A percentile compares a stretch with the other conserved stretches of the same genome.
Conservation (phyloP, 2,888 invertebrate genomes). For the Scaptomyza tumidula region DNA sequence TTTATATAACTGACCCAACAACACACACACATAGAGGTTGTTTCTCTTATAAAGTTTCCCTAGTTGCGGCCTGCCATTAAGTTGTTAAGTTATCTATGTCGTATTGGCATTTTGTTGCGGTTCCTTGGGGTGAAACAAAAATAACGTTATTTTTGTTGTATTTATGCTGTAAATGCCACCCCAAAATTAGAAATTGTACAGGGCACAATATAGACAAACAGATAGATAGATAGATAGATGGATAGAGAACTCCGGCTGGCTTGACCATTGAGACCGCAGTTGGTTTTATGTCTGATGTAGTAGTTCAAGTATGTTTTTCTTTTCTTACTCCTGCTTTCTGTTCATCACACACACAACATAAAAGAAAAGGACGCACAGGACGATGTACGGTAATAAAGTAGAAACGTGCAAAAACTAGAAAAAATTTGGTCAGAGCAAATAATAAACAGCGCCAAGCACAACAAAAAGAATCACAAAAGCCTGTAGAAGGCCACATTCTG, state of each 20-base stretch:
- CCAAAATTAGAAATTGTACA: conserved; percentile 72
- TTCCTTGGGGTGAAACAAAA: conserved; percentile 54
- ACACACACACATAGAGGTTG: neutral
- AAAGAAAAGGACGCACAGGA: conserved; percentile 17
- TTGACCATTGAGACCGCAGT: conserved; percentile 58
- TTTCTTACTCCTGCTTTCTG: neutral
- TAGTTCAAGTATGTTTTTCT: conserved; percentile 33
- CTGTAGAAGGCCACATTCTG: conserved; percentile 10
- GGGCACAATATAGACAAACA: conserved; percentile 12
- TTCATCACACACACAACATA: conserved; percentile 62
- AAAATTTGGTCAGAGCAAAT: conserved; percentile 71
- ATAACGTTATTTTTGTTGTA: conserved; percentile 73
- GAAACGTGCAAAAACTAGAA: conserved; percentile 79
- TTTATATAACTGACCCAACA: conserved; percentile 40
- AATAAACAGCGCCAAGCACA: conserved; percentile 67
- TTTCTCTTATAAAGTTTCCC: conserved; percentile 51
- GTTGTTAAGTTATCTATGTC: conserved; percentile 78
- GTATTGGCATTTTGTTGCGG: conserved; percentile 71
- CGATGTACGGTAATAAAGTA: conserved; percentile 76
- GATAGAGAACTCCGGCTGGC: conserved; percentile 9
- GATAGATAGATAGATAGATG: conserved; percentile 15
- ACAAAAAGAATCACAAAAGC: conserved; percentile 57
- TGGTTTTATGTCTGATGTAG: conserved; percentile 36
- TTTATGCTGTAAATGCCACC: conserved; percentile 59
- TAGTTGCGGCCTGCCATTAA: conserved; percentile 73